Evolutionary conservation across 2,888 invertebrate species (phyloP).

Genomic region (Lasiommata megera): DNA sequence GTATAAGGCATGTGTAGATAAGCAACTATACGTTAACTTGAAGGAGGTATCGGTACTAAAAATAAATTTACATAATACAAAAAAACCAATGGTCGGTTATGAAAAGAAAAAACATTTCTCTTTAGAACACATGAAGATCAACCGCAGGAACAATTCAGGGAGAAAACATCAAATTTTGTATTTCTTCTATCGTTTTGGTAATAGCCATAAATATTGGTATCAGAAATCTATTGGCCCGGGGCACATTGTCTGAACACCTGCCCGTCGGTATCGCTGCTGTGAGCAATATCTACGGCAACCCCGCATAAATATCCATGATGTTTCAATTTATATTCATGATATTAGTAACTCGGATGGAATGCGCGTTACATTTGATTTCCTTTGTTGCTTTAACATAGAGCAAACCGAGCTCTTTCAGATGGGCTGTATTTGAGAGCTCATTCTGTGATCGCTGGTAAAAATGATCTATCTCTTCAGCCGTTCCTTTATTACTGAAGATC

Average conservation of each 20-base stretch:
- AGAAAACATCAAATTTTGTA: slow-evolving; percentile 39
- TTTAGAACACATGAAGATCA: background rate
- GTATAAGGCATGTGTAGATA: too few species aligned
- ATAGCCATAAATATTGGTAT: slow-evolving; percentile 76
- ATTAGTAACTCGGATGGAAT: slow-evolving; percentile 61
- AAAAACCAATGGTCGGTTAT: background rate
- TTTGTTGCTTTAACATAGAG: slow-evolving; percentile 64
- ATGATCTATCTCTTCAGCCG: background rate
- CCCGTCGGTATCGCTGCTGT: slow-evolving; percentile 55
- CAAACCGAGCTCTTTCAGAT: background rate
- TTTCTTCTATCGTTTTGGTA: slow-evolving; percentile 65
- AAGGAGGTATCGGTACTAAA: too few species aligned
- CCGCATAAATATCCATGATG: slow-evolving; percentile 60
- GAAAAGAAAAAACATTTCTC: background rate
- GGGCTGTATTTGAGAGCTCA: background rate
- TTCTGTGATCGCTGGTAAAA: background rate
- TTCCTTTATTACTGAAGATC: too few species aligned
- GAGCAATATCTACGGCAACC: slow-evolving; percentile 68
- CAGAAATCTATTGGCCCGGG: slow-evolving; percentile 70
- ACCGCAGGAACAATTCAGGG: background rate
- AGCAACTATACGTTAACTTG: too few species aligned
- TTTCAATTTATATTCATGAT: slow-evolving; percentile 13
- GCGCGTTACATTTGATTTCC: slow-evolving; percentile 76
- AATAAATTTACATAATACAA: background rate
- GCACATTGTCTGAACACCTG: slow-evolving; percentile 77